Evolutionary conservation across 1,140 invertebrate genomes (phyloP).

Genomic region (Scaptomyza pallida): DNA sequence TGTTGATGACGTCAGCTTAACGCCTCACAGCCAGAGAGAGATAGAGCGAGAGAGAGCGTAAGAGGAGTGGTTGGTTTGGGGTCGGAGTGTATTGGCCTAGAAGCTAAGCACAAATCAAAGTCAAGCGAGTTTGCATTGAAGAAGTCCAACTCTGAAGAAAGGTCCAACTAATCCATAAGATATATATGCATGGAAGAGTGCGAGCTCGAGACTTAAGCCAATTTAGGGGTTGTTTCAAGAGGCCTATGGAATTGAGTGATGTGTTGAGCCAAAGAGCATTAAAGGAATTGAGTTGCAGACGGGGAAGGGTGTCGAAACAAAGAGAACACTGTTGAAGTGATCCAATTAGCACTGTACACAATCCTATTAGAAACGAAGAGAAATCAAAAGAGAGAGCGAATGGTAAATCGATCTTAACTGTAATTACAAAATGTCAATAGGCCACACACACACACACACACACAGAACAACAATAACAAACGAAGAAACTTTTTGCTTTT

Average conservation of each 20-base stretch:
- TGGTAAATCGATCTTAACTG: background rate
- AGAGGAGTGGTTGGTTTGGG: too few relatives aligned
- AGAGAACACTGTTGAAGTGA: slow-evolving; percentile 31
- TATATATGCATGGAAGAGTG: slow-evolving; percentile 25
- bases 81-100: background rate
- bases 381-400: background rate
- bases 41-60: too few relatives aligned
- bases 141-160: slow-evolving; percentile 39
- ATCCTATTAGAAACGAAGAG: slow-evolving; percentile 36
- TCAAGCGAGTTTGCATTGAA: slow-evolving; percentile 62
- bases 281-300: slow-evolving; percentile 35
- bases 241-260: slow-evolving; percentile 21
- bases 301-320: background rate
- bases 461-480: too few relatives aligned
- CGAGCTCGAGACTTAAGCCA: slow-evolving; percentile 6
- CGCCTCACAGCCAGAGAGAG: slow-evolving; percentile 5
- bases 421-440: slow-evolving; percentile 27
- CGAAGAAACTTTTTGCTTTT: slow-evolving; percentile 16
- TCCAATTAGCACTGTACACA: slow-evolving; percentile 42
- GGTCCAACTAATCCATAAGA: slow-evolving; percentile 5
- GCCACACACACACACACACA: background rate
- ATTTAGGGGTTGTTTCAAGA: slow-evolving; percentile 49
- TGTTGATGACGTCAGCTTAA: slow-evolving; percentile 74
- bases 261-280: slow-evolving; percentile 46
- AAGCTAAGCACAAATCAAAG: slow-evolving; percentile 66